Percentiles rank a stretch among this genome's conserved stretches.
Conservation (phyloP, 2,888 invertebrate genomes). For the Pachliopta kotzebuea region DNA sequence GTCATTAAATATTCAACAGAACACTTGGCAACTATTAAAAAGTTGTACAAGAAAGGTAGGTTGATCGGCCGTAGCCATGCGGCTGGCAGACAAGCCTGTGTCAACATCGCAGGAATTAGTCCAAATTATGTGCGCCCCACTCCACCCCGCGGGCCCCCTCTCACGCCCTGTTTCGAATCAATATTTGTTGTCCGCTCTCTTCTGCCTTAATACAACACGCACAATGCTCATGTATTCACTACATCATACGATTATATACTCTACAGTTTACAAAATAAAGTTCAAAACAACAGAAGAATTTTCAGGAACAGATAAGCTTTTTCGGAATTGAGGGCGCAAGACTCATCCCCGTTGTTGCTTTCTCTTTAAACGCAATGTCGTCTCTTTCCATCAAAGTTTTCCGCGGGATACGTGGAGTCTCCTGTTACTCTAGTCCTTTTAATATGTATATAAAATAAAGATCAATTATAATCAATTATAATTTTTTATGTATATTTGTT, state of each 20-base stretch:
- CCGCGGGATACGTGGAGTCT: slow-evolving; percentile 54
- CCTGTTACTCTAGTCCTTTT: slow-evolving; percentile 31
- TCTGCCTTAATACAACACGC: slow-evolving; percentile 79
- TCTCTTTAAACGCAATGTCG: slow-evolving; percentile 73
- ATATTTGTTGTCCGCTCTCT: slow-evolving; percentile 81
- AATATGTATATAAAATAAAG: neutral
- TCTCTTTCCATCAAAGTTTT: slow-evolving; percentile 72
- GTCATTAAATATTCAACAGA: slow-evolving; percentile 28
- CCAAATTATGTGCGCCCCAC: slow-evolving; percentile 73
- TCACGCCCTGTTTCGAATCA: slow-evolving; percentile 71
- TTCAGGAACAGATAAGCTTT: slow-evolving; percentile 39
- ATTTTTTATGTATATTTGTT: neutral
- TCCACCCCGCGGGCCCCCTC: slow-evolving; percentile 41
- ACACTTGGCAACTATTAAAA: slow-evolving; percentile 42
- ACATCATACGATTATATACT: slow-evolving; percentile 31
- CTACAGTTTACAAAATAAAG: slow-evolving; percentile 7
- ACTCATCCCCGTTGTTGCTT: slow-evolving; percentile 69
- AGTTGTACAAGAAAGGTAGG: slow-evolving; percentile 61
- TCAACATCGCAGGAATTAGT: slow-evolving; percentile 78
- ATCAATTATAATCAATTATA: slow-evolving; percentile 10
- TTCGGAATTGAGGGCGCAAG: slow-evolving; percentile 38
- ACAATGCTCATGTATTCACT: slow-evolving; percentile 61
- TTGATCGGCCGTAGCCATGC: slow-evolving; percentile 57
- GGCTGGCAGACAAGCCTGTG: slow-evolving; percentile 69
- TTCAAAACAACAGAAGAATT: slow-evolving; percentile 26